A percentile compares a stretch with the other conserved stretches of the same genome.
phyloP scores from a whole-genome alignment of 1,140 invertebrate species.

The Condylostylus longicornis region DNA sequence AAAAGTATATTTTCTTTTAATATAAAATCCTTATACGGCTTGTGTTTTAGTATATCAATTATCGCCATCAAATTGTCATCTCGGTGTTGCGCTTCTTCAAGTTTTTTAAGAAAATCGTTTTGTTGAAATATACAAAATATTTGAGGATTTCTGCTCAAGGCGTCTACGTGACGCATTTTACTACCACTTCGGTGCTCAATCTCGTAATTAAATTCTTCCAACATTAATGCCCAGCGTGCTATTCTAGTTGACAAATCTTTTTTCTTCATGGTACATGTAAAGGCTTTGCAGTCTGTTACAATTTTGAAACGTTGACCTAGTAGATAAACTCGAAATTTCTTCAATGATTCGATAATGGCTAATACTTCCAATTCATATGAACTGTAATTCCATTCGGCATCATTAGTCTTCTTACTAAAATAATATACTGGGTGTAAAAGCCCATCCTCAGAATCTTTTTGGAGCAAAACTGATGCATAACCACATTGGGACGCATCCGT shows the following conservation, averaged over 20 bases:
- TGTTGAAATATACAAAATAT: too few species aligned
- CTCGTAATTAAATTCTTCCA: constrained; percentile 8
- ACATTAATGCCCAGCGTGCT: constrained; percentile 11
- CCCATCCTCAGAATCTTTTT: constrained; percentile 13
- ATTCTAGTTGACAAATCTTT: constrained; percentile 22
- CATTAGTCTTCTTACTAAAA: constrained; percentile 22
- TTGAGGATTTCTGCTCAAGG: constrained; percentile 8
- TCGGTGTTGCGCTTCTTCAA: too few species aligned
- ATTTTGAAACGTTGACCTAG: constrained; percentile 34
- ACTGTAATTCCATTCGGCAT: constrained; percentile 31
- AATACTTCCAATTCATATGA: constrained; percentile 36
- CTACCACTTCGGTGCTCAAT: constrained; percentile 6
- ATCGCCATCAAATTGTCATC: too few species aligned
- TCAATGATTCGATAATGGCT: constrained; percentile 34
- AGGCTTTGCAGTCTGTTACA: constrained; percentile 27
- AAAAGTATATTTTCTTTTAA: too few species aligned
- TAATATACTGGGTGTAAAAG: constrained; percentile 28
- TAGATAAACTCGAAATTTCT: constrained; percentile 36
- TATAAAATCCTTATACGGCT: too few species aligned
- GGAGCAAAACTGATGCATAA: constrained; percentile 20
- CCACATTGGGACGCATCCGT: constrained; percentile 13
- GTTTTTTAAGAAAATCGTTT: too few species aligned
- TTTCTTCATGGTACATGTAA: constrained; percentile 27
- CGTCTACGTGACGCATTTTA: constrained; percentile 10
- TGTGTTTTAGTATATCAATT: too few species aligned